Evolutionary conservation across 2,888 invertebrate genomes (phyloP).

Genomic region (Polydesmus complanatus): DNA sequence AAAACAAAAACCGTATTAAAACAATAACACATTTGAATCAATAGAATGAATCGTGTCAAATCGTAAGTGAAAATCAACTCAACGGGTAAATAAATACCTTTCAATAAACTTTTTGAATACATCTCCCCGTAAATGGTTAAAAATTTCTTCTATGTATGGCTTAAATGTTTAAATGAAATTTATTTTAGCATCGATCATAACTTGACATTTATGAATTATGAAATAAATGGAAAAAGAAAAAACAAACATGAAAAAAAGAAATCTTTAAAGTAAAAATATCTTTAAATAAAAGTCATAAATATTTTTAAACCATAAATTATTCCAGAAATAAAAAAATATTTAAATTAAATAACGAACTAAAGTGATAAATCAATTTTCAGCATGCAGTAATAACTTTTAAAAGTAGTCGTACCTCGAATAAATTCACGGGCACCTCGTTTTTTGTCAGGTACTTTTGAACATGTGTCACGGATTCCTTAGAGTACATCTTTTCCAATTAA

Average conservation of each 20-base stretch:
- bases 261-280: background rate
- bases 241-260: background rate
- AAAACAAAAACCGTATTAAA: no score
- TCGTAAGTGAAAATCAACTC: no score
- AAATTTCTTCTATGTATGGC: constrained; percentile 99
- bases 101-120: constrained; percentile 97
- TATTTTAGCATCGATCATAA: no score
- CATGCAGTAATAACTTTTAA: background rate
- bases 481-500: constrained; percentile 76
- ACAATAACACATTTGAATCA: no score
- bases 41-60: no score
- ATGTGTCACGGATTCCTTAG: constrained; percentile 90
- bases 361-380: background rate
- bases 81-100: constrained; percentile 73
- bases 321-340: no score
- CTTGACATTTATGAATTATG: no score
- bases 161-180: constrained; percentile 41
- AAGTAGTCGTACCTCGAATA: constrained; percentile 71
- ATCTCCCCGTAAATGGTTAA: constrained; percentile 88
- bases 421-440: constrained; percentile 90
- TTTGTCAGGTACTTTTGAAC: constrained; percentile 96
- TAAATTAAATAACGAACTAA: no score
- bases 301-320: no score
- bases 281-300: no score
- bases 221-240: no score